Base-by-base conservation (phyloP, 2,888 invertebrate genomes). In the Macrostomum cliftonense region DNA sequence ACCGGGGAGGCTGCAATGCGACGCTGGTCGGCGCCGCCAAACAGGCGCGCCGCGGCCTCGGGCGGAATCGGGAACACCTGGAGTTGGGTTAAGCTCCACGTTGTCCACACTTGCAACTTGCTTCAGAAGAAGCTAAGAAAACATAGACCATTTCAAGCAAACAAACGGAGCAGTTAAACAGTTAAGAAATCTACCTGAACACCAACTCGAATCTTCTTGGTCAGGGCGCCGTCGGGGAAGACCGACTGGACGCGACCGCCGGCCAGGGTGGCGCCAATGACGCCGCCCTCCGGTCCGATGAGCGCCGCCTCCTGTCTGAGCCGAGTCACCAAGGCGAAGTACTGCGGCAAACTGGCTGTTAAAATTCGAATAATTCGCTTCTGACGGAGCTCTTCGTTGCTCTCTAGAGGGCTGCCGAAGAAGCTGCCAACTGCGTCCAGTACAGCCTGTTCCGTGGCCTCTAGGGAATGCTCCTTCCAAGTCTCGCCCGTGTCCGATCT, bases 121-220 rank as follows among this genome's bases (percentile, higher is more conserved):
- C n/a, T n/a, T n/a, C n/a, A n/a, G n/a, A n/a, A n/a, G n/a, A n/a
- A n/a, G n/a, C n/a, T n/a, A n/a, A n/a, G n/a, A n/a, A n/a, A n/a
- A n/a, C n/a, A n/a, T n/a, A n/a, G n/a, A n/a, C n/a, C n/a, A n/a
- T n/a, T n/a, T n/a, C n/a, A n/a, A n/a, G n/a, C n/a, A n/a, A n/a
- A n/a, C n/a, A n/a, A n/a, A n/a, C n/a, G n/a, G n/a, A n/a, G n/a
- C n/a, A n/a, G n/a, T n/a, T n/a, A n/a, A n/a, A n/a, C n/a, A n/a
- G n/a, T n/a, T n/a, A n/a, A n/a, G n/a, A n/a, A n/a, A n/a, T n/a
- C n/a, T n/a, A 93, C 93, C 87, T 93, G 93, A 54, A 95, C 80
- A 75, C 93, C 93, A 63, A 99, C 95, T 81, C 91, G 86, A 74
- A 99, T 99, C 74, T 93, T 93, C 79, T 99, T 97, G 52, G 95